Evolutionary conservation across 2,797 vertebrate genomes (phyloP), one percentile per base, ranked within the genome.

Genomic region (Coregonus sp.): DNA sequence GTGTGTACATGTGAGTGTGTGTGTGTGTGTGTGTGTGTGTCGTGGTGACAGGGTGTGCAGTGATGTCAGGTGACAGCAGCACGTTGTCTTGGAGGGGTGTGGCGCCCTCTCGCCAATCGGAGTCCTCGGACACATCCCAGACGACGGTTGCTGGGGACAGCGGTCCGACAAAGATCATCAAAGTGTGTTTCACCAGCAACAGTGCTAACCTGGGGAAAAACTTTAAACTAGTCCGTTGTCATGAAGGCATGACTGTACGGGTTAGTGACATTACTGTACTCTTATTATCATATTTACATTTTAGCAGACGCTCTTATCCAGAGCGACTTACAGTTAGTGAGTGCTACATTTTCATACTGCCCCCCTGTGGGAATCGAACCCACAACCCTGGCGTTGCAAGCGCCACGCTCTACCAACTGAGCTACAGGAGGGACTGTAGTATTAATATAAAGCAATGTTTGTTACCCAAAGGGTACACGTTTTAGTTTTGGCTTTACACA

Each of bases 131-230:
- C 20, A 5, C 79, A 66, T 78, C 84, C 6, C 81, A 80, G 3
- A 2, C 51, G 2, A 59, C 63, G 0, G 4, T 69, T 0, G n/a
- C 70, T 68, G 82, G 51, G 59, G 92, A 93, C 1, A 86, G 82
- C 83, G 79, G 93, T 31, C 89, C 91, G 0, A 89, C 90, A 61
- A 95, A 96, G 79, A 99, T 99, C 89, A 94, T 99, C 85, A 99
- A 99, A 93, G 96, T 99, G 78, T 99, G 97, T 84, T 98, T 98
- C 90, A 95, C 95, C 29, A 97, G 96, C 91, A 98, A 96, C 94
- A 98, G 95, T 54, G 84, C 89, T 90, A 98, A 97, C 89, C 87
- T 96, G 66, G 96, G 96, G 56, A 98, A 96, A 88, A 97, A 98
- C 94, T 99, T 99, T 93, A 99, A 99, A 86, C 92, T 99, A 89